phyloP scores from a whole-genome alignment of 2,113 vertebrate genomes.

The Circaetus gallicus region DNA sequence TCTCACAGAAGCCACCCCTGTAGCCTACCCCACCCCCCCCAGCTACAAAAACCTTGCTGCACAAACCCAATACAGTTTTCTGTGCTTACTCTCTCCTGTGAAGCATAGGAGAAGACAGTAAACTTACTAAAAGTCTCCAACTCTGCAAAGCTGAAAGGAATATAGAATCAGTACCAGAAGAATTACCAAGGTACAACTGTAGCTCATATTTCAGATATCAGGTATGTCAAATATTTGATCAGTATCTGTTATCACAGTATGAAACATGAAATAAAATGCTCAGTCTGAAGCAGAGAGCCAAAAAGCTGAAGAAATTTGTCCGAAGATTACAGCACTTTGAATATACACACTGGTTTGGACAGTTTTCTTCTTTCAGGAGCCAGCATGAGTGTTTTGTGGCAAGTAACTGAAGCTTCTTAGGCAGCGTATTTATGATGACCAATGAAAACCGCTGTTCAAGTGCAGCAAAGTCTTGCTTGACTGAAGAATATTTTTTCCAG shows the following conservation, averaged over 20 bases:
- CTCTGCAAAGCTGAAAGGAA: not conserved
- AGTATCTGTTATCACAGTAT: not conserved
- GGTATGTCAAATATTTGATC: not conserved
- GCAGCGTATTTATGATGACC: not conserved
- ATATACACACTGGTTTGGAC: not conserved
- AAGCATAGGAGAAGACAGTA: not conserved
- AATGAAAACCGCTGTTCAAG: not conserved
- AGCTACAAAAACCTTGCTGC: not conserved
- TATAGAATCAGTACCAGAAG: not conserved
- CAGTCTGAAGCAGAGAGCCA: not conserved
- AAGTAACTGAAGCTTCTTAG: not conserved
- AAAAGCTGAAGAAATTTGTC: not conserved
- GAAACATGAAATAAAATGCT: not conserved
- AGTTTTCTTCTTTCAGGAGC: not conserved
- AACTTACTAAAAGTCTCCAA: not conserved
- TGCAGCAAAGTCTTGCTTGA: not conserved
- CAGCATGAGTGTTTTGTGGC: not conserved
- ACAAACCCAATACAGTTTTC: not conserved
- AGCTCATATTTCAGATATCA: not conserved
- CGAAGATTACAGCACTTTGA: not conserved
- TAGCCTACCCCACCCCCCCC: too few relatives aligned
- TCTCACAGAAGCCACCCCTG: not conserved
- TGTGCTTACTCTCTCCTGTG: not conserved
- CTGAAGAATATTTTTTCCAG: not conserved
- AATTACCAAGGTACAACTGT: not conserved